Conservation (phyloP, 1,140 invertebrate genomes). For the Chironomus striatipennis region DNA sequence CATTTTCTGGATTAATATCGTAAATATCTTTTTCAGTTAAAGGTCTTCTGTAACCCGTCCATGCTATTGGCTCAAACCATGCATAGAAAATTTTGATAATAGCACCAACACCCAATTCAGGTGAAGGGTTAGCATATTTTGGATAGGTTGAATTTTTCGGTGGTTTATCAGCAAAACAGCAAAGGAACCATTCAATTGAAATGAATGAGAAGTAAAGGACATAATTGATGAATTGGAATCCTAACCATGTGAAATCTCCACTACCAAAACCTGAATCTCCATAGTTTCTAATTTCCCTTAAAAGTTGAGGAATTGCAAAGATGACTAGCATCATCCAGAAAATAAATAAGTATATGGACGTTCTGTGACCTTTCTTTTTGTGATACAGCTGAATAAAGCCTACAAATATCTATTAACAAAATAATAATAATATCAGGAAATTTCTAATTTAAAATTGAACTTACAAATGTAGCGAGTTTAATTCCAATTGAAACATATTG, state of each 20-base stretch:
- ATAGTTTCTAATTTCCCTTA: conserved; percentile 49
- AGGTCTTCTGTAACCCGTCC: conserved; percentile 68
- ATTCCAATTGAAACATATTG: not conserved
- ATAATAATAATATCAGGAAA: not conserved
- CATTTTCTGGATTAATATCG: conserved; percentile 76
- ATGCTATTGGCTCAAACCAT: conserved; percentile 78
- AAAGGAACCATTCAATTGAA: conserved; percentile 59
- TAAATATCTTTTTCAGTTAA: conserved; percentile 72
- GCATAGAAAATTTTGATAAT: conserved; percentile 72
- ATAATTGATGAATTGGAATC: conserved; percentile 58
- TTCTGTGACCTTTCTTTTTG: not conserved
- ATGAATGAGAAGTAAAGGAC: conserved; percentile 68
- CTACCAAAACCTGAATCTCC: not conserved
- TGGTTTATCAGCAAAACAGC: conserved; percentile 65
- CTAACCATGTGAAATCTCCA: conserved; percentile 28
- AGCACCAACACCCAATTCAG: conserved; percentile 72
- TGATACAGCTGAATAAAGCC: not conserved
- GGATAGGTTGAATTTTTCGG: conserved; percentile 54
- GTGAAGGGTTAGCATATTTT: conserved; percentile 61
- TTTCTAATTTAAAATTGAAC: not conserved
- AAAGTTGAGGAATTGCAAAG: conserved; percentile 58
- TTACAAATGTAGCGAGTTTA: conserved; percentile 8
- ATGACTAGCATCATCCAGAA: conserved; percentile 70
- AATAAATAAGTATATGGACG: conserved; percentile 72
- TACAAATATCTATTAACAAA: not conserved